These are phyloP conservation scores for Cydia splendana DNA, from an alignment of 1,140 invertebrate species.

Conservation along the genomic window DNA sequence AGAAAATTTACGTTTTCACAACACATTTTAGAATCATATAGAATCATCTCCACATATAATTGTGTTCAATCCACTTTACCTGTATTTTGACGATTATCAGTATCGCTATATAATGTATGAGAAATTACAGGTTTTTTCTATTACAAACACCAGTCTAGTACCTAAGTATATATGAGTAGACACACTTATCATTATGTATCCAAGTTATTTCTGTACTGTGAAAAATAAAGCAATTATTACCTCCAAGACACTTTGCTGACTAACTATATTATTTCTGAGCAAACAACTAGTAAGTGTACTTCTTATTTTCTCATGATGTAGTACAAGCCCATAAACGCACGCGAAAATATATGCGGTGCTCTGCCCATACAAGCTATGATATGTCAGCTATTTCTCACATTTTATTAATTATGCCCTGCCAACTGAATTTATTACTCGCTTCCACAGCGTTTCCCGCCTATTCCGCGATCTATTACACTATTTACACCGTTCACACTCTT, in stretches of 20 bases:
- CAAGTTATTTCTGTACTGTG: conserved; percentile 16
- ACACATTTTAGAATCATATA: too few relatives aligned
- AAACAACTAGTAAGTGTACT: conserved; percentile 28
- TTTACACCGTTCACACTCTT: conserved; percentile 45
- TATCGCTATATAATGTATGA: neutral
- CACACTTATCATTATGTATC: neutral
- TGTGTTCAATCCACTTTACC: too few relatives aligned
- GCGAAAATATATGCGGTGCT: conserved; percentile 54
- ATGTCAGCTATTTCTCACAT: conserved; percentile 73
- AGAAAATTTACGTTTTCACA: too few relatives aligned
- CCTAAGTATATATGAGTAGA: neutral
- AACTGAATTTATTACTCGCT: conserved; percentile 40
- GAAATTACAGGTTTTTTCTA: neutral
- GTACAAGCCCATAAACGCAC: conserved; percentile 51
- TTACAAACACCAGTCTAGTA: conserved; percentile 37
- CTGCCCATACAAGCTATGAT: conserved; percentile 49
- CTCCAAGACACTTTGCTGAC: neutral
- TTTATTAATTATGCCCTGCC: conserved; percentile 52
- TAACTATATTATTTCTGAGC: neutral
- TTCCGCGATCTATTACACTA: conserved; percentile 40
- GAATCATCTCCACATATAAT: too few relatives aligned
- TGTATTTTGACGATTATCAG: too few relatives aligned
- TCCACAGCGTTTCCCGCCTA: conserved; percentile 33
- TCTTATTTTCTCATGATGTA: conserved; percentile 53
- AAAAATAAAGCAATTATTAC: conserved; percentile 4